Base-by-base conservation (phyloP, 2,888 invertebrate species). In the Tupiocoris notatus region DNA sequence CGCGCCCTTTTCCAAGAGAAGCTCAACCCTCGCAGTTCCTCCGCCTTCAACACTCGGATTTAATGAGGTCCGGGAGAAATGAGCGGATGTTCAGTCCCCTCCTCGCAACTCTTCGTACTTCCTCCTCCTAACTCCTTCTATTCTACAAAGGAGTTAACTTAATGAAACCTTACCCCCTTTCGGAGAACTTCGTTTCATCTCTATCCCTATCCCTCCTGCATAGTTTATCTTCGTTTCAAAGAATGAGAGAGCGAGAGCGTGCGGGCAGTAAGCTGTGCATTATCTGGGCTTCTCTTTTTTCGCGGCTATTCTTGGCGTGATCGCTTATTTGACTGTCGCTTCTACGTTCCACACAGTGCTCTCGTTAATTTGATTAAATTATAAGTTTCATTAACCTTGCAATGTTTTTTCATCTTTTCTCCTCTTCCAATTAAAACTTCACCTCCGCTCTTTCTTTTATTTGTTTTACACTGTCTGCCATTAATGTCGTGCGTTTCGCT, bases 31-130 rank as follows among this genome's bases (percentile, higher is more conserved):
- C 39, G 39, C 39, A 39, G 39, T 22, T 24, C 25, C 61, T 24
- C 59, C 57, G 61, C 71, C 71, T 24, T 62, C 62, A 71, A 71
- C 71, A 71, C 71, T 71, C 71, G 39, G 62, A 71, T 71, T 71
- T 61, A 71, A 71, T 71, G 71, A 61, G 71, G 71, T 71, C 71
- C 71, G 71, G 71, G 71, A 71, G 71, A 62, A 71, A 71, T 71
- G 61, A 71, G 71, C 71, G 71, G 71, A 71, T 71, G 62, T 62
- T 71, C 66, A 25, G 21, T 18, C 66, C 54, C 12, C 56, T 20
- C 12, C 39, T n/a, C n/a, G n/a, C n/a, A n/a, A n/a, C 39, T 39
- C 39, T 3, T 12, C 3, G 39, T 7, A 39, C 39, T 39, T 39
- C n/a, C 67, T 58, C 23, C 63, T 39, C 21, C 63, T 21, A n/a